phyloP scores from a whole-genome alignment of 2,113 vertebrate genomes.

The Mystacornis crossleyi region DNA sequence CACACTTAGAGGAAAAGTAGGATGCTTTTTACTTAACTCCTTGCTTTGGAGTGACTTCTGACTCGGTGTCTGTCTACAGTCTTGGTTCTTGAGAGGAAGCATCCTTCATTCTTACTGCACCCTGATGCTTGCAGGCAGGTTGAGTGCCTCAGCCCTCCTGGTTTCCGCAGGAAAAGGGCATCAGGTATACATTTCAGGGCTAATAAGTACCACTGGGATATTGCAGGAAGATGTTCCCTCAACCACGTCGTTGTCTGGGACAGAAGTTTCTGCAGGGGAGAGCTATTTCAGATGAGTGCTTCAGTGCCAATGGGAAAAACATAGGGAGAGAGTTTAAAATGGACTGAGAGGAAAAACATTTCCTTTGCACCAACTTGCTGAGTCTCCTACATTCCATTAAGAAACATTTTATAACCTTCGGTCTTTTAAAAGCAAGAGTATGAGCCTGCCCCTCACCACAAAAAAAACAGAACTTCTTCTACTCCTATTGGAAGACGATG shows the following conservation, averaged over 20 bases:
- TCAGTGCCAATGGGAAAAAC: conserved; percentile 33
- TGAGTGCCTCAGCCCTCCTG: neutral
- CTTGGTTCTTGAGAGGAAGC: neutral
- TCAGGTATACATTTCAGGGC: neutral
- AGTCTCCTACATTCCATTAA: neutral
- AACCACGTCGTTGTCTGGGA: neutral
- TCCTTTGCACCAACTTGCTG: neutral
- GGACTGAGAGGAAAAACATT: neutral
- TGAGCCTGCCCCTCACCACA: neutral
- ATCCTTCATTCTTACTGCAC: neutral
- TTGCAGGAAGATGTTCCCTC: neutral
- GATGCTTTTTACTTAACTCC: neutral
- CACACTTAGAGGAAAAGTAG: neutral
- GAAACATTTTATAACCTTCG: neutral
- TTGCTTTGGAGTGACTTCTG: neutral
- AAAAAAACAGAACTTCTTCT: neutral
- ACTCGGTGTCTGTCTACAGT: neutral
- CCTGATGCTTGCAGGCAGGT: neutral
- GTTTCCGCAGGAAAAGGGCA: neutral
- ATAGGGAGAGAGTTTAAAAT: neutral
- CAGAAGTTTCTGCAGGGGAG: neutral
- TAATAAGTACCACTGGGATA: neutral
- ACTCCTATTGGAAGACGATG: neutral
- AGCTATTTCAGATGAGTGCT: conserved; percentile 6
- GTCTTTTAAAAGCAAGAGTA: neutral